These are phyloP conservation scores for Corythaixoides concolor DNA, from an alignment of 2,113 vertebrate species.

Conservation along the genomic window DNA sequence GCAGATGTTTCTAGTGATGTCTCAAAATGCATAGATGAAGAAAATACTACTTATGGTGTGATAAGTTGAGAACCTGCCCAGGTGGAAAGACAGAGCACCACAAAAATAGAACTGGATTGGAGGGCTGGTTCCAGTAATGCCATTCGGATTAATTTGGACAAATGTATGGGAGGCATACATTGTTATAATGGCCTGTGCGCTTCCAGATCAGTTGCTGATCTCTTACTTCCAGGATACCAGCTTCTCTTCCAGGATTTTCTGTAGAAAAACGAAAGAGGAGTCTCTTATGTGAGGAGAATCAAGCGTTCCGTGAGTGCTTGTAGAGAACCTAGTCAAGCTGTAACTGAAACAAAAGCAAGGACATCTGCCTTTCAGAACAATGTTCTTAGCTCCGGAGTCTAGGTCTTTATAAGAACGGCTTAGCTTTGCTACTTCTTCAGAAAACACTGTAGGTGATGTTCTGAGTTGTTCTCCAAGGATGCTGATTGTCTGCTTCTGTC, in stretches of 20 bases:
- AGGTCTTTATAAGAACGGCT: background rate
- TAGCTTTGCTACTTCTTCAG: background rate
- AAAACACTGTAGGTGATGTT: background rate
- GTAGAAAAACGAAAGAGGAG: background rate
- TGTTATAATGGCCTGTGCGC: background rate
- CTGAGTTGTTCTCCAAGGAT: background rate
- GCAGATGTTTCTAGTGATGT: background rate
- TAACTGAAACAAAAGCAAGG: background rate
- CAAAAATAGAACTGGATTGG: background rate
- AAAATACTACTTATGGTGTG: background rate
- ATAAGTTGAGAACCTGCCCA: background rate
- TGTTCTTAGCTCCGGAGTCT: background rate
- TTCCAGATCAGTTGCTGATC: background rate
- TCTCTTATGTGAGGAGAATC: background rate
- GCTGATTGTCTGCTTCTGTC: background rate
- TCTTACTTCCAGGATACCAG: background rate
- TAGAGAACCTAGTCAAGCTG: background rate
- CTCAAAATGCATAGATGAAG: background rate
- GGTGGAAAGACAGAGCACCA: background rate
- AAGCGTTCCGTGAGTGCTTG: background rate
- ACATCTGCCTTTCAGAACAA: background rate
- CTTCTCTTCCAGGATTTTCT: background rate
- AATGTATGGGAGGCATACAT: background rate
- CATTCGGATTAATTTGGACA: background rate
- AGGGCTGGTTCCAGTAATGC: background rate